These are phyloP conservation scores for Mya arenaria DNA, from an alignment of 1,140 invertebrate genomes.

Conservation along the genomic window DNA sequence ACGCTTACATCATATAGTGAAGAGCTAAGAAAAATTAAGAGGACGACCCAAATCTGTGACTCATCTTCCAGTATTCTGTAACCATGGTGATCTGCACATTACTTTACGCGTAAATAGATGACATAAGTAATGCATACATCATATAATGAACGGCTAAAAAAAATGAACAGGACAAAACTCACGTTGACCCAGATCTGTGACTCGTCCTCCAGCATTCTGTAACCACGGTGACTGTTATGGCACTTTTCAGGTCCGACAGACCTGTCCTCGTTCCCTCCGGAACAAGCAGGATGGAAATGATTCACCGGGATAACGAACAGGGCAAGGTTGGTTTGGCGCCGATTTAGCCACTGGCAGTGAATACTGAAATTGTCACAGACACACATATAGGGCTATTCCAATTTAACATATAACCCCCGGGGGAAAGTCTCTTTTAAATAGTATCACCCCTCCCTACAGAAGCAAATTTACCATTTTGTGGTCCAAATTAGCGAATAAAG, in stretches of 20 bases:
- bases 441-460: too few relatives aligned
- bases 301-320: constrained; percentile 81
- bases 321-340: constrained; percentile 91
- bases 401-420: too few relatives aligned
- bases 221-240: constrained; percentile 68
- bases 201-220: constrained; percentile 85
- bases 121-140: constrained; percentile 89
- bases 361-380: too few relatives aligned
- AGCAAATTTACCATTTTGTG: too few relatives aligned
- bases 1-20: too few relatives aligned
- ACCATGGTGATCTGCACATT: constrained; percentile 67
- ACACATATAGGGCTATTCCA: too few relatives aligned
- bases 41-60: constrained; percentile 93
- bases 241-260: constrained; percentile 47
- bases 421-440: too few relatives aligned
- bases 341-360: constrained; percentile 93
- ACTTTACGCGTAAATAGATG: constrained; percentile 76
- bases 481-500: too few relatives aligned
- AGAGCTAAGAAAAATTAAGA: too few relatives aligned
- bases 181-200: constrained; percentile 93
- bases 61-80: constrained; percentile 87
- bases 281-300: constrained; percentile 65
- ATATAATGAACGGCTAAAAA: constrained; percentile 89
- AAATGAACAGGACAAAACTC: constrained; percentile 65
- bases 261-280: constrained; percentile 61